phyloP scores from a whole-genome alignment of 1,140 invertebrate species.

The Habropoda laboriosa region DNA sequence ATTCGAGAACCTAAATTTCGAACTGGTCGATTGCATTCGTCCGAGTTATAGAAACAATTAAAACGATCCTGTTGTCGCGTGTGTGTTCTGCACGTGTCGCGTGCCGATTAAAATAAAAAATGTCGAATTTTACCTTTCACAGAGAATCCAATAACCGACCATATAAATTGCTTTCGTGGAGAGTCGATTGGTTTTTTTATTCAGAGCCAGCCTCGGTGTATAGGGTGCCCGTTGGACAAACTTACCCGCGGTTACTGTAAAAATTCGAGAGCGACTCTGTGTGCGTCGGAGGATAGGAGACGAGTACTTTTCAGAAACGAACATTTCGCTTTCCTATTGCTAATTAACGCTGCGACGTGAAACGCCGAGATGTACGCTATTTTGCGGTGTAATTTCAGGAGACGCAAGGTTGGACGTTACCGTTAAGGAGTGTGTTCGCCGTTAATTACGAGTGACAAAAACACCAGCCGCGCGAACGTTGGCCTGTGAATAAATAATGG shows the following conservation, averaged over 20 bases:
- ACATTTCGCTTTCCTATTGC: constrained; percentile 35
- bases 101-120: background rate
- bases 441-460: constrained; percentile 62
- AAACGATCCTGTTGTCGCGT: background rate
- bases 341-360: constrained; percentile 53
- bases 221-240: background rate
- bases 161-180: background rate
- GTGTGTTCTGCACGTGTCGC: too few relatives aligned
- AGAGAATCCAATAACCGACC: too few relatives aligned
- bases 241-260: background rate
- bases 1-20: background rate
- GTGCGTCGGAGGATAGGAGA: too few relatives aligned
- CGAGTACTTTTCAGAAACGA: too few relatives aligned
- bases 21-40: background rate
- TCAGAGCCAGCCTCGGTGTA: background rate
- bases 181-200: too few relatives aligned
- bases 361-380: constrained; percentile 41
- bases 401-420: constrained; percentile 47
- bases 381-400: constrained; percentile 57
- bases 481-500: constrained; percentile 64
- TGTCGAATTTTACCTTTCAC: background rate
- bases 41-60: background rate
- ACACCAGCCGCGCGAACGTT: constrained; percentile 57
- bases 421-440: constrained; percentile 7
- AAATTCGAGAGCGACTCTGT: background rate